Base-by-base conservation (phyloP, 2,888 invertebrate genomes). In the Dicyrtoma fusca region DNA sequence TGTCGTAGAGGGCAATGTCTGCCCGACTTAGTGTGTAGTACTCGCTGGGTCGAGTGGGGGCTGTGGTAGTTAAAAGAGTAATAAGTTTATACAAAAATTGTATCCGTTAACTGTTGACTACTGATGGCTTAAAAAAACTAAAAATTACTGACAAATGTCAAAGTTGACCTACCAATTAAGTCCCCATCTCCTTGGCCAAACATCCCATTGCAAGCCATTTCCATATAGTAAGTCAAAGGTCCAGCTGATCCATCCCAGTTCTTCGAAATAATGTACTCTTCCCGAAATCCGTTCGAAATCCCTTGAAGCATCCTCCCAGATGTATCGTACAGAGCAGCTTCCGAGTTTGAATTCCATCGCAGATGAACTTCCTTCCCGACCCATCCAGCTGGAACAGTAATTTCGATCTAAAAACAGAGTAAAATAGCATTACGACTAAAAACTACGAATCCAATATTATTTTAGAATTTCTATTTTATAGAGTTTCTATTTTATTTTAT, bases 131-230 rank as follows among this genome's bases (percentile, higher is more conserved):
- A n/a, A n/a, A n/a, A n/a, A n/a, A n/a, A n/a, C n/a, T n/a, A n/a
- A n/a, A n/a, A n/a, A n/a, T n/a, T n/a, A n/a, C n/a, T n/a, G n/a
- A n/a, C n/a, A n/a, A n/a, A n/a, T n/a, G n/a, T n/a, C n/a, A 79
- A 26, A 21, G 2, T 25, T 47, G n/a, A n/a, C n/a, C n/a, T n/a
- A 69, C 69, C 69, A 13, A 69, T 69, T 21, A 25, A 1, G 11
- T 80, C 82, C 4, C 83, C 83, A 14, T 82, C 78, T 0, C 85
- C 85, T 19, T 83, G 84, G 3, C 86, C 86, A 81, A 86, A 84
- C 79, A 85, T 77, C 10, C 81, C 83, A 79, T 85, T 86, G 76
- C 85, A 85, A 0, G 85, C 84, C 84, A 86, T 85, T 82, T 86
- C 86, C 47, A 86, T 81, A 76, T 84, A 85, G 63, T 83, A 81